These are phyloP conservation scores for Coelopa pilipes DNA, from an alignment of 2,888 invertebrate species.

Conservation along the genomic window DNA sequence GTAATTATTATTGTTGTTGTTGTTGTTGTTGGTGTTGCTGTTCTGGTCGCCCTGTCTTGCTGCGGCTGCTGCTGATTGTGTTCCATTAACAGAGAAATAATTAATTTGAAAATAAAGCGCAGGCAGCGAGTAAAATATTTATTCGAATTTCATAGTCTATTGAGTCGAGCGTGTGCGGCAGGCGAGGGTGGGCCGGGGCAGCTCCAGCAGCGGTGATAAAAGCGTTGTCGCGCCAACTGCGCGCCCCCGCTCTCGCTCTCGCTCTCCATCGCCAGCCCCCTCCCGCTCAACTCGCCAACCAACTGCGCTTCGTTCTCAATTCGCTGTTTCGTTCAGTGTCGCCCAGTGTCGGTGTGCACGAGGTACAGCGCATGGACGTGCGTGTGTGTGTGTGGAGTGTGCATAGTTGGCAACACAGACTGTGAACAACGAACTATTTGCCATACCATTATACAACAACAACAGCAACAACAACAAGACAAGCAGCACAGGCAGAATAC, in stretches of 20 bases:
- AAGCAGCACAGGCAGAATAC: too few species aligned
- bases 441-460: too few species aligned
- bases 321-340: too few species aligned
- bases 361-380: background rate
- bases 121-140: background rate
- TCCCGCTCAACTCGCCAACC: too few species aligned
- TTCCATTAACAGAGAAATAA: background rate
- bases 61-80: background rate
- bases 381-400: conserved; percentile 10
- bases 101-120: background rate
- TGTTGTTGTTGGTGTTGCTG: background rate
- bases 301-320: too few species aligned
- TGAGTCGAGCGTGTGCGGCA: too few species aligned
- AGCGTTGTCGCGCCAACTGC: background rate
- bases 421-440: background rate
- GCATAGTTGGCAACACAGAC: conserved; percentile 19
- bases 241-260: background rate
- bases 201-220: background rate
- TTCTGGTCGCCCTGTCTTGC: background rate
- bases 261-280: too few species aligned
- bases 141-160: too few species aligned
- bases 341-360: conserved; percentile 12
- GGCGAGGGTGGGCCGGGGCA: background rate
- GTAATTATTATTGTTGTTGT: too few species aligned
- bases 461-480: too few species aligned